Base-by-base conservation (phyloP, 2,113 vertebrate species). In the Tor tambroides region DNA sequence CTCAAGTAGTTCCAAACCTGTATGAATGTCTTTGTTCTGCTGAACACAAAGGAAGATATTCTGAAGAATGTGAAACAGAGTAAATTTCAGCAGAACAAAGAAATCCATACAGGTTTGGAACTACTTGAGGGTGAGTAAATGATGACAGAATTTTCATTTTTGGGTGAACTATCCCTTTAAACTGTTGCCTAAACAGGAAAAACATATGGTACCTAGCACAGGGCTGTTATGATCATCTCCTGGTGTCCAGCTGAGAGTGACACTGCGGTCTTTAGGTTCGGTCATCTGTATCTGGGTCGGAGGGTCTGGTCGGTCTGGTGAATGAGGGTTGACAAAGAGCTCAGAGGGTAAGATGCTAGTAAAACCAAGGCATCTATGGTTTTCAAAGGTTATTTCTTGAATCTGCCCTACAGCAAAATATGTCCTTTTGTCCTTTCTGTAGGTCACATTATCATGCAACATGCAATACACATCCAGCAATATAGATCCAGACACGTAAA, bases 201-300 rank as follows among this genome's bases (percentile, higher is more conserved):
- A 12, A 75, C 51, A 17, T 43, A 9, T 19, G 83, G 1, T 90
- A 96, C 96, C 94, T 88, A 89, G 69, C 3, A 96, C 91, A n/a
- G 94, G 92, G 89, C 96, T 96, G 87, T 97, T 96, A 91, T 97
- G 93, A 51, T 96, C 91, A 0, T 96, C 91, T 89, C 95, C 96
- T 21, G 96, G 94, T 67, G 91, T 95, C 96, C 96, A 97, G 80
- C 85, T 93, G 74, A 97, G 94, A 3, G 85, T 93, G 32, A 96
- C 85, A 5, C 87, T 65, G 6, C 91, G 92, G 30, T 80, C 89
- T 19, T 89, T 90, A 10, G 84, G 5, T 30, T 95, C 90, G 12
- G 85, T 86, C 71, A 96, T 84, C 87, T 94, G 91, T 32, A 96
- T 92, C 26, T 89, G 85, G 10, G 43, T 82, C 3, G 96, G 95